These are phyloP conservation scores for Oceanodroma leucorhoa DNA, from an alignment of 2,797 vertebrate genomes.

Conservation along the genomic window DNA sequence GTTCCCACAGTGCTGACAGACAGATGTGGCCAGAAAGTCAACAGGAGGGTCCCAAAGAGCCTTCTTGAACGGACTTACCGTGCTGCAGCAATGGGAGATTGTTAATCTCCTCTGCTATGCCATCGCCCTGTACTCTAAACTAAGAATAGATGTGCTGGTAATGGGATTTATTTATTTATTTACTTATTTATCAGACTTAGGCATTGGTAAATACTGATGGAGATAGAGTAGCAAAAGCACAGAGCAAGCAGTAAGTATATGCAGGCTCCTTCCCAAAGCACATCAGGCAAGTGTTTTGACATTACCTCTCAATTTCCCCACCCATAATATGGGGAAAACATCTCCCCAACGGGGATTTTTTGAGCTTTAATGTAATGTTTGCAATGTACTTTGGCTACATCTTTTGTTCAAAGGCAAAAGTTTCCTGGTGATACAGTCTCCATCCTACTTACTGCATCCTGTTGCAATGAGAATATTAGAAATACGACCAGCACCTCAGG, in stretches of 20 bases:
- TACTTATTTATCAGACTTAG: not conserved
- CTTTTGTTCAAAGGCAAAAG: not conserved
- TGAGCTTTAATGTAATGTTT: not conserved
- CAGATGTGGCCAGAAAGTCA: conserved; percentile 45
- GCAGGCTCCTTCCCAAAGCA: not conserved
- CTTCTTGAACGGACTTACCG: not conserved
- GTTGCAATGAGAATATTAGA: not conserved
- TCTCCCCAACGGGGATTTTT: accelerated
- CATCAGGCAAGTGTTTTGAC: not conserved
- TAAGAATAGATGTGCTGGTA: not conserved
- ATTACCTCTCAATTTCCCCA: not conserved
- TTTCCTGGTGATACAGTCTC: not conserved
- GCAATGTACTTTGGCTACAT: not conserved
- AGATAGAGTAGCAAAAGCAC: not conserved
- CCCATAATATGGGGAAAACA: not conserved
- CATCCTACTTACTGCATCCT: not conserved
- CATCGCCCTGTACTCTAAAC: not conserved
- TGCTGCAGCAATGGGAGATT: not conserved
- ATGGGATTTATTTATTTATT: not conserved
- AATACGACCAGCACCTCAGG: not conserved
- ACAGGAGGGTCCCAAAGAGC: conserved; percentile 26
- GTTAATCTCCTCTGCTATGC: not conserved
- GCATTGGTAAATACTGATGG: not conserved
- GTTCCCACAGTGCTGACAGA: conserved; percentile 56
- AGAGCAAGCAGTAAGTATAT: not conserved